These are phyloP conservation scores for Parnassius smintheus DNA, from an alignment of 2,888 invertebrate genomes.

Conservation along the genomic window DNA sequence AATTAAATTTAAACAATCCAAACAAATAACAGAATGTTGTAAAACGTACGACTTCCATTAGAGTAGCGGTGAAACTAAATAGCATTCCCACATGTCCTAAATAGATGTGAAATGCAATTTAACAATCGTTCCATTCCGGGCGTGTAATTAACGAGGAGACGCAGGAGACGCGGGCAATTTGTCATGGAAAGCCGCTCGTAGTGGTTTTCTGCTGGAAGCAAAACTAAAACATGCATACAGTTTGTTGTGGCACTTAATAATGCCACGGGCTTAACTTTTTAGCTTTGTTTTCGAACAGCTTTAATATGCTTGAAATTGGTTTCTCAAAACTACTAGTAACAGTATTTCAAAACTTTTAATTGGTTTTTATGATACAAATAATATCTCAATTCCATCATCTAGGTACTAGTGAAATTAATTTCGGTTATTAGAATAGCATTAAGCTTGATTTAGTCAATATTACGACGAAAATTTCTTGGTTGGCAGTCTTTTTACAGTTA, in stretches of 20 bases:
- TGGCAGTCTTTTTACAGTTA: no score
- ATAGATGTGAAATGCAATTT: conserved; percentile 47
- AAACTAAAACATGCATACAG: conserved; percentile 26
- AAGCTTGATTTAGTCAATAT: conserved; percentile 1
- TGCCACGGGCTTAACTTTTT: conserved; percentile 21
- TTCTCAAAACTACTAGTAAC: conserved; percentile 5
- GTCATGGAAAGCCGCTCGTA: conserved; percentile 44
- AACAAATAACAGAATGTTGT: conserved; percentile 8
- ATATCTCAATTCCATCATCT: conserved; percentile 14
- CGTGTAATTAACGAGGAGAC: conserved; percentile 59
- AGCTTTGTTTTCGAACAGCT: conserved; percentile 26
- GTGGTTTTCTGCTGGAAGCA: conserved; percentile 19
- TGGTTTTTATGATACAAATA: conserved; percentile 23
- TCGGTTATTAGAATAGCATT: background rate
- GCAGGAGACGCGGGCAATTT: conserved; percentile 57
- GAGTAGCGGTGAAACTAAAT: conserved; percentile 28
- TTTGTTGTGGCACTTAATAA: conserved; percentile 27
- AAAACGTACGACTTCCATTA: conserved; percentile 23
- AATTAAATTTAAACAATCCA: conserved; percentile 8
- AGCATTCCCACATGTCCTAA: conserved; percentile 28
- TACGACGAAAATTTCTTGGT: no score
- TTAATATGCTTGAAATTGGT: conserved; percentile 21
- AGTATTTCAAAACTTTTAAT: conserved; percentile 32
- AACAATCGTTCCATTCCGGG: conserved; percentile 57
- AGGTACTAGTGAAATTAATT: conserved; percentile 16